Percentiles rank a stretch among this genome's conserved stretches.
These are phyloP conservation scores for Orius laevigatus DNA, from an alignment of 1,140 invertebrate genomes.

Conservation along the genomic window DNA sequence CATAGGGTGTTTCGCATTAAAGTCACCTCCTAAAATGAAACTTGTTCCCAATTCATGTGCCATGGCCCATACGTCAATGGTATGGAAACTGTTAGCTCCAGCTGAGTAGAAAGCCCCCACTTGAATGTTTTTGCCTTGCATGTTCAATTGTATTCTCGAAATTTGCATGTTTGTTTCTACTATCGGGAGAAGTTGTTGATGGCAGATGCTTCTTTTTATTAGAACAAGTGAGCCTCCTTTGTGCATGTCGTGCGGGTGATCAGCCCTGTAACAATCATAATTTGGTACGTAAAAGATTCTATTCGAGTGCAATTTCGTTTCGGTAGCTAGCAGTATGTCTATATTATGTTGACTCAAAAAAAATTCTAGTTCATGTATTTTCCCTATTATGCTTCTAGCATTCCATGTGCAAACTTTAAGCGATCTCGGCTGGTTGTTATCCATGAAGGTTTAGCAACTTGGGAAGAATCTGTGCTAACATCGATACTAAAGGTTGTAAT, in stretches of 20 bases:
- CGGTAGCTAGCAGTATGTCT: conserved; percentile 1
- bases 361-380: not conserved
- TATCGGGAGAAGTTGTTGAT: conserved; percentile 5
- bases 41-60: conserved; percentile 1
- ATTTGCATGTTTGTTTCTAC: conserved; percentile 4
- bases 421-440: not conserved
- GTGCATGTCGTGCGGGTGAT: conserved; percentile 2
- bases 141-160: not conserved
- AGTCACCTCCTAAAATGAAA: conserved; percentile 5
- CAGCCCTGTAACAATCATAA: conserved; percentile 1
- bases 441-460: conserved; percentile 5
- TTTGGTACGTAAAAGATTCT: not conserved
- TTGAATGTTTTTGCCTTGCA: not conserved
- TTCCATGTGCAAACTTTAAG: conserved; percentile 8
- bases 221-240: conserved; percentile 2
- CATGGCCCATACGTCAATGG: conserved; percentile 5
- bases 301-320: not conserved
- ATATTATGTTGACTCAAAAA: conserved; percentile 3
- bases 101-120: conserved; percentile 5
- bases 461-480: conserved; percentile 3
- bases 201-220: conserved; percentile 2
- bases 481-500: conserved; percentile 1
- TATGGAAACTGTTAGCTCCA: not conserved
- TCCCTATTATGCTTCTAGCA: conserved; percentile 1
- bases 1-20: not conserved